Percentiles rank a stretch among this genome's conserved stretches.
These are phyloP conservation scores for Balanococcus diminutus DNA, from an alignment of 2,888 invertebrate species.

Conservation along the genomic window DNA sequence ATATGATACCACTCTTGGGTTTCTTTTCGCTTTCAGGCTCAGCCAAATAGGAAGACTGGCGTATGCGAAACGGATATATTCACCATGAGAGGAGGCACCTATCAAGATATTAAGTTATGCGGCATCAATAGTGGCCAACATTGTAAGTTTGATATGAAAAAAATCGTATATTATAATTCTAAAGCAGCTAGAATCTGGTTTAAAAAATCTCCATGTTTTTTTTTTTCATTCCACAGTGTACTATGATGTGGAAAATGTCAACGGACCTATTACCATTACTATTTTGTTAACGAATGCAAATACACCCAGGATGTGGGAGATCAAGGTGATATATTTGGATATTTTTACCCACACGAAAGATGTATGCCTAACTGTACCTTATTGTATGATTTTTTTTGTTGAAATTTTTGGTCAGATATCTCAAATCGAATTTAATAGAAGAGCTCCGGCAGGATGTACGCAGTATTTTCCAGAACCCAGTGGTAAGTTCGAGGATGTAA, in stretches of 20 bases:
- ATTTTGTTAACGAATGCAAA: conserved; percentile 69
- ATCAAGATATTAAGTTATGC: conserved; percentile 71
- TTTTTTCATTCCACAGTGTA: conserved; percentile 67
- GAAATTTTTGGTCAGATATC: conserved; percentile 64
- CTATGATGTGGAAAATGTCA: conserved; percentile 68
- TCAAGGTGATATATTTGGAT: conserved; percentile 61
- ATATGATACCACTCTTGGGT: neutral
- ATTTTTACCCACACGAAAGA: neutral
- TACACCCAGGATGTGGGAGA: conserved; percentile 77
- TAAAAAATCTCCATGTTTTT: neutral
- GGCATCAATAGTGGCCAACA: conserved; percentile 86
- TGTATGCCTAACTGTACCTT: neutral
- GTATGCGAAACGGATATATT: conserved; percentile 77
- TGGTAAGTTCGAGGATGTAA: conserved; percentile 63
- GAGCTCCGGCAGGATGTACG: conserved; percentile 78
- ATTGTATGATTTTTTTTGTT: neutral
- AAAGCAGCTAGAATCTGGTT: neutral
- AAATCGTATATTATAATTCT: too few relatives aligned
- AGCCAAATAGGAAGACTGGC: conserved; percentile 79
- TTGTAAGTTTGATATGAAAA: conserved; percentile 66
- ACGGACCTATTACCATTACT: conserved; percentile 64
- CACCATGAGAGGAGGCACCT: conserved; percentile 66
- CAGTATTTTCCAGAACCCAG: conserved; percentile 73
- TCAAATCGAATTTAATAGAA: conserved; percentile 77
- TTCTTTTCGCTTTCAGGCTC: conserved; percentile 67